phyloP scores from a whole-genome alignment of 2,888 invertebrate species.

The Lacanobia wlatinum region DNA sequence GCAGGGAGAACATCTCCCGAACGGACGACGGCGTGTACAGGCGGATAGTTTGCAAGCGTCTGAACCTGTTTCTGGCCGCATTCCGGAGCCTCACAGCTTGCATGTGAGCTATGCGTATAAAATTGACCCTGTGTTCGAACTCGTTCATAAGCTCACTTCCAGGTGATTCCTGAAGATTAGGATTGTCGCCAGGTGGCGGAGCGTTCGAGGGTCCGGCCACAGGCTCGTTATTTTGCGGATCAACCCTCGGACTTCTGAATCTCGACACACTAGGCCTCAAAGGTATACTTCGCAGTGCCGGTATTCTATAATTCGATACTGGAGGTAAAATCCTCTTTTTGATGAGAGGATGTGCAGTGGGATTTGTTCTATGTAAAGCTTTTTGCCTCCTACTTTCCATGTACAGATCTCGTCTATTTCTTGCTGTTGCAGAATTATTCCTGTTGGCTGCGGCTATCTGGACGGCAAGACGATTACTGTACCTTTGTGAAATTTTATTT shows the following conservation, averaged over 20 bases:
- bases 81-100: slow-evolving; percentile 84
- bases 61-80: slow-evolving; percentile 82
- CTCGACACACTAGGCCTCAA: slow-evolving; percentile 65
- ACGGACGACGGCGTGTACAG: slow-evolving; percentile 86
- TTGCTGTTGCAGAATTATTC: slow-evolving; percentile 84
- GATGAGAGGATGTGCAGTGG: slow-evolving; percentile 81
- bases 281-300: slow-evolving; percentile 80
- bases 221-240: slow-evolving; percentile 74
- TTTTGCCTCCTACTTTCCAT: slow-evolving; percentile 82
- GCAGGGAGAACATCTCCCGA: slow-evolving; percentile 84
- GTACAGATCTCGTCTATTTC: slow-evolving; percentile 83
- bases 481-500: slow-evolving; percentile 71
- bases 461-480: slow-evolving; percentile 87
- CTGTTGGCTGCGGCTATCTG: slow-evolving; percentile 87
- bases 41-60: slow-evolving; percentile 85
- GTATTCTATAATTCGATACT: slow-evolving; percentile 82
- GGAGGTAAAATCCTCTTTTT: slow-evolving; percentile 81
- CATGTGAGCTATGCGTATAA: slow-evolving; percentile 85
- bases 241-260: slow-evolving; percentile 65
- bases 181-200: slow-evolving; percentile 61
- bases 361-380: slow-evolving; percentile 86
- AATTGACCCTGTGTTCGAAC: slow-evolving; percentile 82
- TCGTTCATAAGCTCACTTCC: slow-evolving; percentile 77
- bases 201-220: slow-evolving; percentile 80
- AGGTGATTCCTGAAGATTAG: slow-evolving; percentile 66